phyloP scores from a whole-genome alignment of 2,888 invertebrate genomes.

The Eilema depressum region DNA sequence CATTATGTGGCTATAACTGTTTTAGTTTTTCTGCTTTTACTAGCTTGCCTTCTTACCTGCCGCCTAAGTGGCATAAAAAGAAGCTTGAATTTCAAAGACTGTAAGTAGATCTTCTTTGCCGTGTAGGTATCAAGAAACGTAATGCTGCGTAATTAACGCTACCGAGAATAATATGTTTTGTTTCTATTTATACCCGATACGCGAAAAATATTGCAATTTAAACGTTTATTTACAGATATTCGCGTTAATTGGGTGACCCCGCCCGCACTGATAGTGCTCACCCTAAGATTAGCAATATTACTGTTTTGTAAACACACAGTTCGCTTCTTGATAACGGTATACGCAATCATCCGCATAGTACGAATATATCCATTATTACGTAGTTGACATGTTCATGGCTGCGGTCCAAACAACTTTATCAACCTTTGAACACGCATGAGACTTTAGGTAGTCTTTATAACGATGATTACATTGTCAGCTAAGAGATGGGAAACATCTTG shows the following conservation, averaged over 20 bases:
- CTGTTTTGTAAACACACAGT: constrained; percentile 51
- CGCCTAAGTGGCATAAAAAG: no score
- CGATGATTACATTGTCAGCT: neutral
- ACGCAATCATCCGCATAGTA: constrained; percentile 17
- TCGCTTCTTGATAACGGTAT: constrained; percentile 41
- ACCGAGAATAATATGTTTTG: constrained; percentile 6
- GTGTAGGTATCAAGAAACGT: neutral
- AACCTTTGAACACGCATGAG: constrained; percentile 12
- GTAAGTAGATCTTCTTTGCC: neutral
- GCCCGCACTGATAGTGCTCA: constrained; percentile 42
- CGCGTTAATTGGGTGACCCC: constrained; percentile 59
- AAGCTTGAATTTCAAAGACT: neutral
- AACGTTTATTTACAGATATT: constrained; percentile 47
- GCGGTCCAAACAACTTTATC: constrained; percentile 22
- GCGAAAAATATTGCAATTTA: constrained; percentile 54
- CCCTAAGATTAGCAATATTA: constrained; percentile 39
- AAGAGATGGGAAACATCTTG: neutral
- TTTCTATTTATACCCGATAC: constrained; percentile 47
- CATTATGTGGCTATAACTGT: no score
- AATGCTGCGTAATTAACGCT: neutral
- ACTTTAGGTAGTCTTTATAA: neutral
- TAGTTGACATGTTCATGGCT: constrained; percentile 23
- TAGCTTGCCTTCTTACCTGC: no score
- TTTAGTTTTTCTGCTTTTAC: no score
- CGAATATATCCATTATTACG: constrained; percentile 28